Base-by-base conservation (phyloP, 2,797 vertebrate species). In the Helostoma temminkii region DNA sequence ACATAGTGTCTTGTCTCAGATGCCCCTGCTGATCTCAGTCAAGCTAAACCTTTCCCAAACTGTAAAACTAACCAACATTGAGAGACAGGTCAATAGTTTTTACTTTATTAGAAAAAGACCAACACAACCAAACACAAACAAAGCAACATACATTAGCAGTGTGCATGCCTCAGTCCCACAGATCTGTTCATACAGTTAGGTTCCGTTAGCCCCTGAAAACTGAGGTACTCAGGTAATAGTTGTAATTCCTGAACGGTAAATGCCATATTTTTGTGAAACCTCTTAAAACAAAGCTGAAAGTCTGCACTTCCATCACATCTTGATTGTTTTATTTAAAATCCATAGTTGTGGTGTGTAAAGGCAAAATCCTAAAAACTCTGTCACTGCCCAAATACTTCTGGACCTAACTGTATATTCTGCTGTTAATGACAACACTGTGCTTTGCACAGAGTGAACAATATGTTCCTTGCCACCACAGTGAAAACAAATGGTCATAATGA, bases 101-200 rank as follows among this genome's bases (percentile, higher is more conserved):
- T 45, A 3, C 71, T 89, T 90, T 78, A 83, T 87, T 89, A 21
- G 19, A 22, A 41, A 83, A 65, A 52, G 5, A 66, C 15, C 11
- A 59, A 54, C 45, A 79, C 45, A 71, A 71, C 61, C 42, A 30
- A 69, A 68, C 80, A 52, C 10, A 7, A 71, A 59, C 28, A 61
- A 49, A 46, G 48, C 25, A n/a, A n/a, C 45, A 28, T 22, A 26
- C 42, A 55, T 52, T 52, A 60, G 71, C 57, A 71, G 71, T 41
- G 50, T 46, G 47, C 48, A 42, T 39, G 64, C 39, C 55, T 80
- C 42, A 25, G 49, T 57, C 26, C 19, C 14, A 6, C 30, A 48
- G 22, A 52, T 24, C 15, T 52, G 11, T 28, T 50, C 42, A 52
- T 58, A 72, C 11, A n/a, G n/a, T n/a, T n/a, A n/a, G n/a, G n/a